Evolutionary conservation across 2,888 invertebrate species (phyloP), one percentile per base, ranked within the genome.

Genomic region (Scaptomyza caliginosa): DNA sequence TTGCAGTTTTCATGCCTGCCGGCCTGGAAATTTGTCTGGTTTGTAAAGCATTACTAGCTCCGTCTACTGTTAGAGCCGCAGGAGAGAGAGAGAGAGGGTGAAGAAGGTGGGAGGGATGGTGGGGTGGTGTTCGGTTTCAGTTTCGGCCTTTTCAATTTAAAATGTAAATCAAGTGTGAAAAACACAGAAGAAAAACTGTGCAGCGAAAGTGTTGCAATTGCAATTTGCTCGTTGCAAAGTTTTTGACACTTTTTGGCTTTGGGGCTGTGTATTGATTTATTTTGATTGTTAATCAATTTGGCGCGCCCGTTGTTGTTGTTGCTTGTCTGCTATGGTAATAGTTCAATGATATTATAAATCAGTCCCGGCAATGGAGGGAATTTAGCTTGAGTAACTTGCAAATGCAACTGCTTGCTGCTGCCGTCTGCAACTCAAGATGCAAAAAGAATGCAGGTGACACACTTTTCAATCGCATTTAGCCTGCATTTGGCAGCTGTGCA

Each of bases 111-210:
- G 28, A 3, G 28, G 28, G 1, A 11, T 26, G 28, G 8, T 16
- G 45, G 10, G 46, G 4, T 10, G 39, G 50, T 40, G 36, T 70
- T 49, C 45, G 63, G 73, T 43, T 64, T 67, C 39, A 32, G 76
- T 78, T 78, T 64, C 43, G 52, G 76, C 70, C 79, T 79, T 79
- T 82, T 82, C 81, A 82, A 82, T 82, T 82, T 85, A 79, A 82
- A 85, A 82, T 82, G 83, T 82, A 82, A 82, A 82, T 82, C 81
- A 85, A 82, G 81, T 82, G 81, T 82, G 81, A 82, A 82, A 83
- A 84, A 75, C 73, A 70, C 62, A 30, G 36, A 74, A 79, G 82
- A 77, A 81, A 34, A 34, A 34, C 34, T 70, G 40, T 85, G 83
- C 83, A 79, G 81, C 86, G 81, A 82, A 82, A 82, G 81, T 82